Evolutionary conservation across 2,113 vertebrate genomes (phyloP).

Genomic region (Misgurnus anguillicaudatus): DNA sequence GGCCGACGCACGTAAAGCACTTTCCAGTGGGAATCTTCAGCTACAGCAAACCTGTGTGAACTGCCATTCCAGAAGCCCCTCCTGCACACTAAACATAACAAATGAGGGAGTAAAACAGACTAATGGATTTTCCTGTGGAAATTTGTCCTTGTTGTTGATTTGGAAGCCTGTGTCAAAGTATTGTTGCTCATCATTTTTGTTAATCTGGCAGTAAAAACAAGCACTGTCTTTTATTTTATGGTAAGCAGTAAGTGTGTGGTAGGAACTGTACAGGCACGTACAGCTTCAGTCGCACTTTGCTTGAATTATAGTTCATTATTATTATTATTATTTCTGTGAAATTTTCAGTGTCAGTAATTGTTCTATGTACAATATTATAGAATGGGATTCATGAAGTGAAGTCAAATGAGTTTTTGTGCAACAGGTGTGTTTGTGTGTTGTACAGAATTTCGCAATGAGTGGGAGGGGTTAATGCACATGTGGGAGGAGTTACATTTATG

Average conservation of each 20-base stretch:
- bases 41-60: constrained; percentile 75
- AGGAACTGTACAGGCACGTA: constrained; percentile 39
- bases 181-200: constrained; percentile 39
- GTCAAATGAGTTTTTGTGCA: background rate
- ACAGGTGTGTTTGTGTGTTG: constrained; percentile 6
- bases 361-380: constrained; percentile 41
- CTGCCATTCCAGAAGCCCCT: background rate
- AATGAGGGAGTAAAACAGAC: constrained; percentile 7
- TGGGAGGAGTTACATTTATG: background rate
- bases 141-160: background rate
- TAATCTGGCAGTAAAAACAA: constrained; percentile 41
- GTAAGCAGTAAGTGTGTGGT: constrained; percentile 38
- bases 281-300: constrained; percentile 53
- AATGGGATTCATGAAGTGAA: constrained; percentile 25
- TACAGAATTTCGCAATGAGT: background rate
- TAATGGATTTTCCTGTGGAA: constrained; percentile 58
- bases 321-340: constrained; percentile 57
- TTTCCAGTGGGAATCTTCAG: constrained; percentile 83
- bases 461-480: background rate
- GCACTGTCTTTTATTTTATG: constrained; percentile 39
- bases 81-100: background rate
- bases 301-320: constrained; percentile 47
- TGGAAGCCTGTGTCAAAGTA: constrained; percentile 46
- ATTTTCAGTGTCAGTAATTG: constrained; percentile 47
- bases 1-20: constrained; percentile 85